Evolutionary conservation across 2,888 invertebrate genomes (phyloP).

Genomic region (Neoitamus cyanurus): DNA sequence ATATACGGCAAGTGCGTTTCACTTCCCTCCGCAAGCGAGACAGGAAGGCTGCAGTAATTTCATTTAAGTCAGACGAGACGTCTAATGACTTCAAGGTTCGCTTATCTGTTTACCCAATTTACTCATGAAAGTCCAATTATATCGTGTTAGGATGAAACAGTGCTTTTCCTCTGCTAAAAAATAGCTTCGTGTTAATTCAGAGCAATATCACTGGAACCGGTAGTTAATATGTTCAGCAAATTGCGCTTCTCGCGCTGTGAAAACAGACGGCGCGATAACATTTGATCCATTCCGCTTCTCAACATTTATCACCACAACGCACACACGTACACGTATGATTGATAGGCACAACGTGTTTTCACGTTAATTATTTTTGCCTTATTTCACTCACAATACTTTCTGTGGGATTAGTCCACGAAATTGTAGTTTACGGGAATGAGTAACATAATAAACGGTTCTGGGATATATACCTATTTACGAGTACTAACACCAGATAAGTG

Average conservation of each 20-base stretch:
- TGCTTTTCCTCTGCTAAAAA: not conserved
- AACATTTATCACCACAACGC: not conserved
- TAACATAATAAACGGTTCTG: not conserved
- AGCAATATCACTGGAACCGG: not conserved
- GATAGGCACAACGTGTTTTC: not conserved
- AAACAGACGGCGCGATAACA: not conserved
- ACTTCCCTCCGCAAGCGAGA: constrained; percentile 11
- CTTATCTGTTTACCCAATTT: constrained; percentile 45
- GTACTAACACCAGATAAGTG: no score
- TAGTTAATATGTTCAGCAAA: not conserved
- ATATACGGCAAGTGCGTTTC: not conserved
- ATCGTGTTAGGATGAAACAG: constrained; percentile 24
- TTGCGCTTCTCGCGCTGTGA: not conserved
- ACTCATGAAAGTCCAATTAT: constrained; percentile 28
- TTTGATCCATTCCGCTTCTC: not conserved
- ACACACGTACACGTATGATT: not conserved
- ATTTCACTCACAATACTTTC: not conserved
- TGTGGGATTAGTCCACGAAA: not conserved
- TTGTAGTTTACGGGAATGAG: not conserved
- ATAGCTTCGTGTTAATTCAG: constrained; percentile 1
- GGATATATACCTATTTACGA: not conserved
- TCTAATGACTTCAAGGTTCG: constrained; percentile 38
- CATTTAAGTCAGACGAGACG: constrained; percentile 32
- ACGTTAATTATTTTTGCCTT: not conserved
- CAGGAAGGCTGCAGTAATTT: constrained; percentile 40